A percentile compares a stretch with the other conserved stretches of the same genome.
Evolutionary conservation across 2,888 invertebrate species (phyloP).

Genomic region (Scaptomyza reducta): DNA sequence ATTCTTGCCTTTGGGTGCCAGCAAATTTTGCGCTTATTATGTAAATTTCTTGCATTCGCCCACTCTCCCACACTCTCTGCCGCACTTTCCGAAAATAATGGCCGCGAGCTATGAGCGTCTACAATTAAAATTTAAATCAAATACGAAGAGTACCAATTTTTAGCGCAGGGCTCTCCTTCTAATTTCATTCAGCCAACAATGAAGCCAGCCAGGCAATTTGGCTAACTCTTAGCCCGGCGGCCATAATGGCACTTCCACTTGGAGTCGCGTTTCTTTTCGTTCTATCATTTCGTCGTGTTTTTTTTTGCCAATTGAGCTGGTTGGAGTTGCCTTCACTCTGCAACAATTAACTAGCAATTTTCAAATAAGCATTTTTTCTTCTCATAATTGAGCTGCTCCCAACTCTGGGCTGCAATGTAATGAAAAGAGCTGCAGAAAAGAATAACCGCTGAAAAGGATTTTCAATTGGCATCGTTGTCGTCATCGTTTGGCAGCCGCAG

Average conservation of each 20-base stretch:
- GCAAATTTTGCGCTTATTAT: slow-evolving; percentile 72
- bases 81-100: slow-evolving; percentile 54
- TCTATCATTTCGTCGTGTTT: not conserved
- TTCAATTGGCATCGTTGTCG: slow-evolving; percentile 71
- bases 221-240: slow-evolving; percentile 50
- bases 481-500: slow-evolving; percentile 34
- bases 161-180: slow-evolving; percentile 20
- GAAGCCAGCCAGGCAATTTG: slow-evolving; percentile 45
- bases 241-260: slow-evolving; percentile 59
- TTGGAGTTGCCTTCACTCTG: slow-evolving; percentile 30
- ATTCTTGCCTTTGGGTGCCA: slow-evolving; percentile 28
- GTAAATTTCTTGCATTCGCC: slow-evolving; percentile 57
- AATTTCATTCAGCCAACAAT: slow-evolving; percentile 77
- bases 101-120: slow-evolving; percentile 62
- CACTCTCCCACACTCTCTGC: not conserved
- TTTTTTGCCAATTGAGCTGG: slow-evolving; percentile 19
- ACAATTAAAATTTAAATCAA: slow-evolving; percentile 78
- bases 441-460: slow-evolving; percentile 61
- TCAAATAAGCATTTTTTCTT: slow-evolving; percentile 74
- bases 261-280: slow-evolving; percentile 11
- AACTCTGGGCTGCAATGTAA: slow-evolving; percentile 25
- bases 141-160: slow-evolving; percentile 37
- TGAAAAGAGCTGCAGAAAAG: slow-evolving; percentile 49
- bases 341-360: slow-evolving; percentile 77
- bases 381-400: slow-evolving; percentile 61